Conservation (phyloP, 2,797 vertebrate genomes). For the Chloroceryle inda region DNA sequence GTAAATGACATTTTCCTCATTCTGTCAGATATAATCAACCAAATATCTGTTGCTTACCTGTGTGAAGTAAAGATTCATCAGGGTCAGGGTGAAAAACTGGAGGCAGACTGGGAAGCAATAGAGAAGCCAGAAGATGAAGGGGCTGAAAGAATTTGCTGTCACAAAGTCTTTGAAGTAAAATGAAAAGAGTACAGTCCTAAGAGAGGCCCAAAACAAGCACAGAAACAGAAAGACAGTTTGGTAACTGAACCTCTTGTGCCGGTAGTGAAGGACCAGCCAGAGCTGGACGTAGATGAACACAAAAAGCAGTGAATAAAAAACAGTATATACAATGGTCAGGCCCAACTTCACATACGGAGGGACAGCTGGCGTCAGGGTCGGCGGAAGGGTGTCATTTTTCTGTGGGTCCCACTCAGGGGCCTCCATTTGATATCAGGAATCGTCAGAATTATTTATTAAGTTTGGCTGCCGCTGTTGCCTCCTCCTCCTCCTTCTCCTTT, state of each 20-base stretch:
- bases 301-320: conserved; percentile 94
- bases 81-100: conserved; percentile 97
- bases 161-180: conserved; percentile 96
- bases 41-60: conserved; percentile 86
- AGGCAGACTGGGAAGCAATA: conserved; percentile 97
- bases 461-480: conserved; percentile 61
- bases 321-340: conserved; percentile 92
- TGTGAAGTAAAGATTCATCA: conserved; percentile 96
- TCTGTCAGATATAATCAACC: not conserved
- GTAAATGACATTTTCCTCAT: not conserved
- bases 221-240: conserved; percentile 97
- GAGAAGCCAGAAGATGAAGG: conserved; percentile 96
- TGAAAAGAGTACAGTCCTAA: conserved; percentile 94
- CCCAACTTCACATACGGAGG: conserved; percentile 92
- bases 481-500: conserved; percentile 68
- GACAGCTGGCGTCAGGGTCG: conserved; percentile 92
- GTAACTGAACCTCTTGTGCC: conserved; percentile 96
- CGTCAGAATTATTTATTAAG: conserved; percentile 64
- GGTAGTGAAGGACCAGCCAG: conserved; percentile 93
- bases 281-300: conserved; percentile 93
- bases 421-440: conserved; percentile 77
- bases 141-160: conserved; percentile 89
- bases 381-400: conserved; percentile 80
- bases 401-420: conserved; percentile 74
- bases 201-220: conserved; percentile 95